Percentiles rank a stretch among this genome's conserved stretches.
These are phyloP conservation scores for Nymphalis c-album DNA, from an alignment of 2,888 invertebrate genomes.

Conservation along the genomic window DNA sequence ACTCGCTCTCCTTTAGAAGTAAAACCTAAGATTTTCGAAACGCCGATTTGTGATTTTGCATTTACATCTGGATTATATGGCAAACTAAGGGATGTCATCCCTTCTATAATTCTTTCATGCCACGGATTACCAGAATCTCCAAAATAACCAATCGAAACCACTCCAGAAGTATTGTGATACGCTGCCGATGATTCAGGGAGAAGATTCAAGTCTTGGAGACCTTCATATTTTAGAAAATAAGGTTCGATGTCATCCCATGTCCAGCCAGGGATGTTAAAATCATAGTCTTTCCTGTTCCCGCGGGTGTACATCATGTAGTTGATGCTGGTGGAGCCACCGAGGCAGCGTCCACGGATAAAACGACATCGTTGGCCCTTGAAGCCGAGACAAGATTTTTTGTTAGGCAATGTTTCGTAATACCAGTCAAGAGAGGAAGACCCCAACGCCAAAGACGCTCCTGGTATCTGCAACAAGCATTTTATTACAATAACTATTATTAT, in stretches of 20 bases:
- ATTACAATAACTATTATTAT: neutral
- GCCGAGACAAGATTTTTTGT: constrained; percentile 59
- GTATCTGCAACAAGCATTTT: constrained; percentile 49
- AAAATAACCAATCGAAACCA: constrained; percentile 53
- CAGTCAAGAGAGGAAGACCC: constrained; percentile 55
- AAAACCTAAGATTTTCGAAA: constrained; percentile 53
- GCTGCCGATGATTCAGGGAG: constrained; percentile 53
- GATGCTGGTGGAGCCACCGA: constrained; percentile 66
- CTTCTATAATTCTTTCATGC: constrained; percentile 51
- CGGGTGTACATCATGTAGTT: constrained; percentile 67
- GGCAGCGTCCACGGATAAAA: constrained; percentile 58
- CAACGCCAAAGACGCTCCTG: constrained; percentile 45
- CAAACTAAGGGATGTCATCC: constrained; percentile 48
- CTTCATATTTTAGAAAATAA: constrained; percentile 61
- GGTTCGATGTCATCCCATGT: constrained; percentile 57
- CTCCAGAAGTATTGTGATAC: constrained; percentile 60
- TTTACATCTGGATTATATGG: constrained; percentile 59
- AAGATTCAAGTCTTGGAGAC: constrained; percentile 47
- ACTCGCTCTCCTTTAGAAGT: constrained; percentile 55
- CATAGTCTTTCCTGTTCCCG: constrained; percentile 56
- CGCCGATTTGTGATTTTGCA: constrained; percentile 58
- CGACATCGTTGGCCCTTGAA: constrained; percentile 49
- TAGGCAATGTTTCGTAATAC: constrained; percentile 56
- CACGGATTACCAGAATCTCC: constrained; percentile 53
- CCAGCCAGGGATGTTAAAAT: constrained; percentile 56